Conservation (phyloP, 2,888 invertebrate genomes). For the Steinernema scapterisci region DNA sequence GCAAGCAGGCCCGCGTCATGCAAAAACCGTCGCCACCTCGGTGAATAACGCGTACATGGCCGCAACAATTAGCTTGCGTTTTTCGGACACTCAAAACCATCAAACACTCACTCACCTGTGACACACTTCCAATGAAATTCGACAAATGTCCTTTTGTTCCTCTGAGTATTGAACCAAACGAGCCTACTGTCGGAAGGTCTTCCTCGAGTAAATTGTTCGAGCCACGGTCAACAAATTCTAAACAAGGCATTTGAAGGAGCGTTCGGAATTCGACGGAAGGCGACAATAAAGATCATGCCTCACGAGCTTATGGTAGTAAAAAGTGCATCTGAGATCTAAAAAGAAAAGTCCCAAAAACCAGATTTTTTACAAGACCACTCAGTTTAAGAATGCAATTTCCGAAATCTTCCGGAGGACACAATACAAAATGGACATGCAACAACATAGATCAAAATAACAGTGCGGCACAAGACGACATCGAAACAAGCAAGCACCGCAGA, state of each 20-base stretch:
- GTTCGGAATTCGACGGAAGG: background rate
- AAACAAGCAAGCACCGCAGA: conserved; percentile 20
- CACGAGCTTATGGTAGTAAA: background rate
- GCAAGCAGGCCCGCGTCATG: no score
- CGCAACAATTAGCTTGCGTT: background rate
- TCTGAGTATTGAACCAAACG: conserved; percentile 56
- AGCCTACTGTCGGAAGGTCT: conserved; percentile 34
- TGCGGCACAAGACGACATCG: conserved; percentile 16
- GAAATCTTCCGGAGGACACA: background rate
- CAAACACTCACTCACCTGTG: conserved; percentile 49
- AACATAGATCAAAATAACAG: background rate
- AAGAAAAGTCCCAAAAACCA: background rate
- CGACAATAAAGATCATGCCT: conserved; percentile 22
- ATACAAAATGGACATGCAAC: background rate
- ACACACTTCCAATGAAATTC: conserved; percentile 59
- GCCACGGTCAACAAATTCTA: conserved; percentile 15
- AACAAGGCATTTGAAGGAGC: background rate
- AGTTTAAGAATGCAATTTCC: no score
- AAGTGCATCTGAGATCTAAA: conserved; percentile 3
- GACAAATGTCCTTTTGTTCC: conserved; percentile 62
- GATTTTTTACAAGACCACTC: no score
- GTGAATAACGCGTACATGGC: no score
- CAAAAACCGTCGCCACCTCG: no score
- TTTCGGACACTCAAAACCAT: background rate
- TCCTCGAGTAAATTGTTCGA: conserved; percentile 19